Evolutionary conservation across 2,888 invertebrate genomes (phyloP), one percentile per base, ranked within the genome.

Genomic region (Epirrhoe alternata): DNA sequence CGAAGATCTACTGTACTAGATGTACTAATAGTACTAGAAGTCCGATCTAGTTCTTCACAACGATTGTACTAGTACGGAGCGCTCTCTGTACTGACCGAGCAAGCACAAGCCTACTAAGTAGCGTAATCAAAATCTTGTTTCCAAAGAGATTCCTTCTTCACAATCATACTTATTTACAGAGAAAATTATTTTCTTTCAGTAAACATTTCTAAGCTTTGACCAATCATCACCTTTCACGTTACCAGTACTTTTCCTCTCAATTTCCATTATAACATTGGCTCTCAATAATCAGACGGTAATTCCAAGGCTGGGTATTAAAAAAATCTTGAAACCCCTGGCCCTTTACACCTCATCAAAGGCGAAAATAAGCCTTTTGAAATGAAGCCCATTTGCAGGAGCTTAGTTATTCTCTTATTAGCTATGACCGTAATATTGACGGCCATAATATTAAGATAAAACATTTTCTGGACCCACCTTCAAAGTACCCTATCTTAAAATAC

Each of bases 321-420:
- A 68, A 64, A 60, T 61, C 55, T 61, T 57, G 30, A 68, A 60
- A 66, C 38, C 56, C 51, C 56, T 52, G 61, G 50, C 66, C 59
- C 63, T 68, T 77, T 71, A 76, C 78, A 78, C 76, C 77, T 76
- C 75, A 74, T 78, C 69, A 74, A 70, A 67, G 68, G 60, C 67
- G 73, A 75, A 77, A 77, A 80, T 82, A 79, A 79, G 78, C 78
- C 74, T 74, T 79, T 77, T 70, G 66, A 63, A 55, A 61, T 1
- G 30, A 47, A 65, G 47, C 49, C 45, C 17, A 33, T 65, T 55
- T 54, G 60, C 49, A 65, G 59, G 14, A 51, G 42, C 51, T 42
- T 42, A 49, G 47, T 30, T 16, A 7, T 49, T 12, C 7, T 33
- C 12, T 6, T 5, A 5, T 31, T 24, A 45, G 8, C 16, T 6